phyloP scores from a whole-genome alignment of 2,797 vertebrate species.

The Sardinella longiceps region DNA sequence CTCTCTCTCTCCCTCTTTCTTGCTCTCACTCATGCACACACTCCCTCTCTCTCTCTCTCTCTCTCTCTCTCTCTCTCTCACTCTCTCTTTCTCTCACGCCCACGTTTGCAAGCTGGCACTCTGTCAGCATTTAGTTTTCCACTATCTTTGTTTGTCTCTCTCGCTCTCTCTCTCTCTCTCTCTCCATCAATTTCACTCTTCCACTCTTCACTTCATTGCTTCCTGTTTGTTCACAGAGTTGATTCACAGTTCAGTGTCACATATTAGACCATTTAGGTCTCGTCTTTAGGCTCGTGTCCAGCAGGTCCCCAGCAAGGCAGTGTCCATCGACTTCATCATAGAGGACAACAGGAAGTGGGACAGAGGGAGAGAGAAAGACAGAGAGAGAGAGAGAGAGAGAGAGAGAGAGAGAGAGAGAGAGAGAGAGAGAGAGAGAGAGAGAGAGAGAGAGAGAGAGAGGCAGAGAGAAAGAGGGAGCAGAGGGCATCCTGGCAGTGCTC shows the following conservation, averaged over 20 bases:
- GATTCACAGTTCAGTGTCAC: neutral
- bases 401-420: neutral
- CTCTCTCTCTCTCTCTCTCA: neutral
- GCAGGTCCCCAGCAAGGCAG: neutral
- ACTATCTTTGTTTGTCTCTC: neutral
- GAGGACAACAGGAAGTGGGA: neutral
- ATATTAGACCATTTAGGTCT: neutral
- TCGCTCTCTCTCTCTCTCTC: neutral
- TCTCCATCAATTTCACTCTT: neutral
- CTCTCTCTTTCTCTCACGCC: neutral
- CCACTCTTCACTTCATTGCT: neutral
- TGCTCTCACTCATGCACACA: no score
- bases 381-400: neutral
- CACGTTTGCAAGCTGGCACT: neutral
- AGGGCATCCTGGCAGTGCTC: conserved; percentile 13
- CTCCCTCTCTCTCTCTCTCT: no score
- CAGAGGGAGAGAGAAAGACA: neutral
- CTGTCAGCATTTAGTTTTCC: neutral
- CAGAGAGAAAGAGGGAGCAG: conserved; percentile 7
- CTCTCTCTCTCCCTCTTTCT: neutral
- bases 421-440: neutral
- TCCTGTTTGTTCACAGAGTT: conserved; percentile 8
- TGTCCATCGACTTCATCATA: neutral
- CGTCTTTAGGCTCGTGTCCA: neutral
- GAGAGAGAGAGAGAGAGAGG: neutral